A percentile compares a stretch with the other conserved stretches of the same genome.
Conservation (phyloP, 2,113 vertebrate genomes). For the Apteryx mantelli region DNA sequence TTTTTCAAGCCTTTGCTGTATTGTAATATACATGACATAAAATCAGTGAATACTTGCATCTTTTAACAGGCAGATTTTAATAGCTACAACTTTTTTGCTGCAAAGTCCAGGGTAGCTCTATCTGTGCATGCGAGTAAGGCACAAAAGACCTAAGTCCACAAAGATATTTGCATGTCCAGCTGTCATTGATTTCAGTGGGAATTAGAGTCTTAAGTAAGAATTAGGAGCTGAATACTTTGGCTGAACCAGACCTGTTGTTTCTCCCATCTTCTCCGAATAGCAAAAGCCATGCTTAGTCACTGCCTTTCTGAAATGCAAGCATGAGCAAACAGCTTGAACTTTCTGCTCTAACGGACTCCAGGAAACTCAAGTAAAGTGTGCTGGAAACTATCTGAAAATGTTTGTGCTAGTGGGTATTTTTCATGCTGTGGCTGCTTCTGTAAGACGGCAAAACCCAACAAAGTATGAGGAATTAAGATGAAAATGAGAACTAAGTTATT, state of each 20-base stretch:
- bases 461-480: constrained; percentile 59
- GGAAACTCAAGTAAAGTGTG: background rate
- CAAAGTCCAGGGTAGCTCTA: background rate
- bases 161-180: background rate
- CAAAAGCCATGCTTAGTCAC: background rate
- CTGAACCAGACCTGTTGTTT: background rate
- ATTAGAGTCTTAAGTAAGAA: background rate
- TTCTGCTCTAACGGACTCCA: background rate
- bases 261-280: background rate
- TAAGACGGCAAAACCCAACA: background rate
- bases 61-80: background rate
- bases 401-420: constrained; percentile 20
- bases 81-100: background rate
- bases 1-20: background rate
- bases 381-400: background rate
- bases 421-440: constrained; percentile 5
- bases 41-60: background rate
- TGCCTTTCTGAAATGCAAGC: background rate
- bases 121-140: background rate
- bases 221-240: background rate
- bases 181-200: background rate
- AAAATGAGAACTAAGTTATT: constrained; percentile 69
- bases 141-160: background rate
- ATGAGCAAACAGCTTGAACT: background rate
- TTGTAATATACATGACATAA: background rate